Evolutionary conservation across 92 coral and sea anemone species (phyloP), one percentile per base, ranked within the genome.

Genomic region (Bergia puertoricense): DNA sequence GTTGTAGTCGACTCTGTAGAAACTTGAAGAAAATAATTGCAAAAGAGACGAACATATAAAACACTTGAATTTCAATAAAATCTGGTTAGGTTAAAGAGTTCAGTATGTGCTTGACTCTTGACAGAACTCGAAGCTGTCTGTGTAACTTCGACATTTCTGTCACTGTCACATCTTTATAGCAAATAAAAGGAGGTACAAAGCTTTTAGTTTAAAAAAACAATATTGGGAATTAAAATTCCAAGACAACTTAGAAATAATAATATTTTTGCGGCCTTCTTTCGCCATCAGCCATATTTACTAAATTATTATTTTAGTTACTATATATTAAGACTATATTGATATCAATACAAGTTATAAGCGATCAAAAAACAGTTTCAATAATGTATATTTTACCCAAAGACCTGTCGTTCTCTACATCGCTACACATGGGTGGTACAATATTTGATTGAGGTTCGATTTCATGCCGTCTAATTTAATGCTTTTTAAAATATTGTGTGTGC

Each of bases 381-480:
- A 74, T 22, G 79, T 73, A 16, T 74, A 15, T 41, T 43, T 76
- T 76, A 76, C 46, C 54, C 23, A 13, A 72, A 37, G 11, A 39
- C 76, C 10, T 39, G 23, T 39, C 40, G 50, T 43, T 23, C 23
- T 76, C 4, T 8, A 20, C 1, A 42, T 18, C 23, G 48, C 10
- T 42, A 76, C 8, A 76, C 80, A 41, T 5, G 46, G 36, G 46
- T 76, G 80, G 80, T 62, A 62, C 30, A 62, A 18, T 7, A 76
- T 76, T 74, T 76, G 80, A 40, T 76, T 76, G 51, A 50, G 50
- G 80, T 37, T 76, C 80, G 80, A 43, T 76, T 76, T 76, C 54
- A 76, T 1, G 48, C 51, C 80, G 42, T 43, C 80, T 76, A 43
- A 42, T 76, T n/a, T 76, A 76, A 76, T 76, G 42, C 8, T 15